Base-by-base conservation (phyloP, 2,797 vertebrate genomes). In the Halcyon smyrnensis region DNA sequence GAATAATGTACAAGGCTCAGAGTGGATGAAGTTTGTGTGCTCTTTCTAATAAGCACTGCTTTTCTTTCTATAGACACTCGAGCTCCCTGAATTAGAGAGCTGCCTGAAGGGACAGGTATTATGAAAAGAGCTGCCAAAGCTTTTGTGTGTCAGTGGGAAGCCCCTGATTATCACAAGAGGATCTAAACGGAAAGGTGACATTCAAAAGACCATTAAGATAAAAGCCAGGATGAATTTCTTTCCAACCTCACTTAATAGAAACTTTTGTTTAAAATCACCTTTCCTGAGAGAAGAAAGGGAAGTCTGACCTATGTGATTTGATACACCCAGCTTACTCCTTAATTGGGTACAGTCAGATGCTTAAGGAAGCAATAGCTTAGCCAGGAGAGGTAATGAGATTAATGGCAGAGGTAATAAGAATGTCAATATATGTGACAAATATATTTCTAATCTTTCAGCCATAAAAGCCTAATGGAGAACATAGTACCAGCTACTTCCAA, bases 131-230 rank as follows among this genome's bases (percentile, higher is more conserved):
- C 87, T 93, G 83, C 67, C 87, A 91, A 84, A 93, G 79, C 63
- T 84, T 95, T 91, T 90, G 65, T 90, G 63, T 93, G 71, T 73
- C 82, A 77, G 76, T 87, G 78, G 84, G 90, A 91, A 93, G 88
- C 57, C 82, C 67, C 77, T 90, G 80, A 82, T 93, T 96, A 90
- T 94, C 84, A 86, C 80, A 89, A 86, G 83, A 89, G 39, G 53
- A 93, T 95, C 88, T 95, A 89, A 96, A 83, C 70, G 34, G 65
- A 90, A 96, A 91, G 93, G 86, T 96, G 93, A 95, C 93, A 90
- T 96, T 96, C 87, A 89, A 76, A 96, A 91, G 78, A 65, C 80
- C 74, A 89, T 95, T 94, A 97, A 94, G 93, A 91, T 94, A 91
- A 94, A 92, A 96, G 90, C 75, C 79, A 79, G 78, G 75, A 89